Conservation (phyloP, 1,140 invertebrate species). For the Acromyrmex heyeri region DNA sequence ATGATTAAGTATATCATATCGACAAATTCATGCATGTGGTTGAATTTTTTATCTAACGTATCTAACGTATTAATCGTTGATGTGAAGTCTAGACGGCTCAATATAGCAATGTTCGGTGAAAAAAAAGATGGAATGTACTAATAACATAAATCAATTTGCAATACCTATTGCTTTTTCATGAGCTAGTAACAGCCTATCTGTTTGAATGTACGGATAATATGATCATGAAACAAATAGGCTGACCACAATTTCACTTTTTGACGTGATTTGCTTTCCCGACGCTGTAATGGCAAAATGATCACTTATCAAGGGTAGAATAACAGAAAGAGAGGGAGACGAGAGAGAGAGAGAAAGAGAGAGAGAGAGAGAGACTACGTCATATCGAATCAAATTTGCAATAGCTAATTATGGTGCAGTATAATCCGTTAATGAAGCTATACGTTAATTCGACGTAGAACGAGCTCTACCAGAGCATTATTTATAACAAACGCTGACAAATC, state of each 20-base stretch:
- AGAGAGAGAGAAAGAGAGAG: background rate
- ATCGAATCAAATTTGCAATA: conserved; percentile 58
- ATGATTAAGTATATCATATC: too few species aligned
- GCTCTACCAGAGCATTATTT: conserved; percentile 46
- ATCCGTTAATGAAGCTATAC: conserved; percentile 64
- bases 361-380: conserved; percentile 13
- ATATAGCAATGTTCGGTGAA: background rate
- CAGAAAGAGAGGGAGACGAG: background rate
- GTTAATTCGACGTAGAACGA: conserved; percentile 55
- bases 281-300: background rate
- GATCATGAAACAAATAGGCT: conserved; percentile 26
- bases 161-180: conserved; percentile 2
- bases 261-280: conserved; percentile 40
- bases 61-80: background rate
- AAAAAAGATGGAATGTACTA: background rate
- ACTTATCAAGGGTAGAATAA: background rate
- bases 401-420: conserved; percentile 59
- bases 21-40: background rate
- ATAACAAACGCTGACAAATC: conserved; percentile 54
- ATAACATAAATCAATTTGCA: conserved; percentile 23
- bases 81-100: conserved; percentile 42
- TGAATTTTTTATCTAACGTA: background rate
- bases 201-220: conserved; percentile 21
- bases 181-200: background rate
- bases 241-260: conserved; percentile 28